Evolutionary conservation across 2,113 vertebrate genomes (phyloP).

Genomic region (Plotosus lineatus): DNA sequence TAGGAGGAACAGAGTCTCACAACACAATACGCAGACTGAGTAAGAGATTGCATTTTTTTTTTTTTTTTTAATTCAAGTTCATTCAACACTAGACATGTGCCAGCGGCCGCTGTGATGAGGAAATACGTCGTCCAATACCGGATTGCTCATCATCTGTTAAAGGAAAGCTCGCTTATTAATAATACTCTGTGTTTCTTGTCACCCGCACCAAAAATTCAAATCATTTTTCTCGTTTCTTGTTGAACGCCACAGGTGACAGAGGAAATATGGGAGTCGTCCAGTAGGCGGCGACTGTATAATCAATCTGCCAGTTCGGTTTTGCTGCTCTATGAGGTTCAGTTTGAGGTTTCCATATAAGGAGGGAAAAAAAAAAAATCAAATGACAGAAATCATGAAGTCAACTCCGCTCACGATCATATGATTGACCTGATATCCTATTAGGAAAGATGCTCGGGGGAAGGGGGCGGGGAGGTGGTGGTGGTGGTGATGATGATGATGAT

Average conservation of each 20-base stretch:
- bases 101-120: slow-evolving; percentile 8
- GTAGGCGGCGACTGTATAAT: slow-evolving; percentile 18
- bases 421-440: slow-evolving; percentile 42
- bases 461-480: no score
- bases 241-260: not conserved
- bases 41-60: slow-evolving; percentile 52
- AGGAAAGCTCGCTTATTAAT: slow-evolving; percentile 15
- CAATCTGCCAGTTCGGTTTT: slow-evolving; percentile 22
- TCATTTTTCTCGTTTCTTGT: not conserved
- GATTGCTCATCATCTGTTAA: slow-evolving; percentile 4
- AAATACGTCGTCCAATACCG: slow-evolving; percentile 7
- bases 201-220: not conserved
- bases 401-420: slow-evolving; percentile 32
- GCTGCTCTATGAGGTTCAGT: slow-evolving; percentile 67
- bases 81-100: slow-evolving; percentile 43
- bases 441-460: slow-evolving; percentile 22
- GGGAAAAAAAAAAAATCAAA: slow-evolving; percentile 36
- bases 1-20: slow-evolving; percentile 47
- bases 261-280: slow-evolving; percentile 20
- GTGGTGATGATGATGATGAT: no score
- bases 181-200: slow-evolving; percentile 32
- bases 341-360: slow-evolving; percentile 66
- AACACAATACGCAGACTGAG: slow-evolving; percentile 45
- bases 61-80: slow-evolving; percentile 54
- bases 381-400: slow-evolving; percentile 15